Evolutionary conservation across 35 echinoderm and acorn worm species (phyloP), one percentile per base, ranked within the genome.

Genomic region (Holothuria glaberrima): DNA sequence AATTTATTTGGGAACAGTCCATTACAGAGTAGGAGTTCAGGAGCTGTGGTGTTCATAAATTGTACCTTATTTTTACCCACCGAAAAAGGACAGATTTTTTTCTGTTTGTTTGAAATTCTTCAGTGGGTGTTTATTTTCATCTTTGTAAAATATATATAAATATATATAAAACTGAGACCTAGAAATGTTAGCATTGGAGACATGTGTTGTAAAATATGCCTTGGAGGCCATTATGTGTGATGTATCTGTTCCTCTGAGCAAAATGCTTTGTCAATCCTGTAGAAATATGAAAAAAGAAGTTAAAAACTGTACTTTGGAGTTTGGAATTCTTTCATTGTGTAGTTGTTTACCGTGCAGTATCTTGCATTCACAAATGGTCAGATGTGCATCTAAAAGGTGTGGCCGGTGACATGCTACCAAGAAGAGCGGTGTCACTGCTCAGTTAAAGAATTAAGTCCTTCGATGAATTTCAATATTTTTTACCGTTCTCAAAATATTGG

Each of bases 221-320:
- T 88, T 70, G 60, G 52, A 84, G 80, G 80, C 86, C 44, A 30
- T 57, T 58, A 74, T 89, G 87, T 89, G 87, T 89, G 66, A 58
- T 74, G 87, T 73, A 58, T 89, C 87, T 72, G 87, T 71, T 72
- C 41, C 87, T 33, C 64, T 48, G 35, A 48, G 44, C n/a, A 88
- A 87, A 68, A 88, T 69, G 67, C 65, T 72, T 89, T 89, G 87
- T 72, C 87, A 72, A 58, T 75, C 50, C 87, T 41, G 66, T 89
- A 89, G 86, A 89, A 89, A 89, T 78, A 78, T 78, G 74, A 35
- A 84, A 84, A 57, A 84, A 36, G 59, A 84, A 84, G 80, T 84
- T 84, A 48, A 84, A 84, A 84, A 84, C 80, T 84, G 14, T 58
- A 84, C 0, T 64, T 75, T 27, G 46, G 12, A 58, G 61, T 24